Evolutionary conservation across 1,140 invertebrate genomes (phyloP).

Genomic region (Drosophila parvula): DNA sequence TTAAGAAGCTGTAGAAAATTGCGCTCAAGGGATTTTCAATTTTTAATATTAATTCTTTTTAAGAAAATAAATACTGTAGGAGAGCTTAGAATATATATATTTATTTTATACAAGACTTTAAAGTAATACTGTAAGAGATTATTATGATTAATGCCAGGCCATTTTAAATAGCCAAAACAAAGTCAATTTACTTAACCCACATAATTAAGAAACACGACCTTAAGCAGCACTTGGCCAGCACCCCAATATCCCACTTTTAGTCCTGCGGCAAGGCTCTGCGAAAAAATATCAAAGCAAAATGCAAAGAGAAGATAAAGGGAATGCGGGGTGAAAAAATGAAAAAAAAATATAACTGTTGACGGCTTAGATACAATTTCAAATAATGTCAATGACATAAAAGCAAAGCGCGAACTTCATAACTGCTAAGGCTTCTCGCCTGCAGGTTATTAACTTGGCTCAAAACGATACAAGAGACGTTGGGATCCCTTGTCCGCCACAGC

Average conservation of each 20-base stretch:
- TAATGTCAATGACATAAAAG: conserved; percentile 72
- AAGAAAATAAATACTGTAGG: not conserved
- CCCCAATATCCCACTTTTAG: conserved; percentile 7
- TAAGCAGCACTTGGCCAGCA: not conserved
- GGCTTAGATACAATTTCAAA: conserved; percentile 58
- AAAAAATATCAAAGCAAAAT: conserved; percentile 2
- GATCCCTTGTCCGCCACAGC: not conserved
- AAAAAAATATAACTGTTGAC: conserved; percentile 49
- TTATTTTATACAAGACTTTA: not conserved
- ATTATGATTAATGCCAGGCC: not conserved
- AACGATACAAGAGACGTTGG: conserved; percentile 68
- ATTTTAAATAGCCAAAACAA: not conserved
- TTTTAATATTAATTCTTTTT: not conserved
- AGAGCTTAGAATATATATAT: not conserved
- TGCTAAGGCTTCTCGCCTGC: conserved; percentile 68
- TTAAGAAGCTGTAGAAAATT: not conserved
- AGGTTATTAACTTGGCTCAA: conserved; percentile 78
- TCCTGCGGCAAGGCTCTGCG: conserved; percentile 5
- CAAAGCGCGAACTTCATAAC: conserved; percentile 73
- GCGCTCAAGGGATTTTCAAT: not conserved
- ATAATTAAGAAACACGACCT: not conserved
- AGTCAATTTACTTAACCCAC: not conserved
- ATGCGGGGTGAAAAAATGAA: not conserved
- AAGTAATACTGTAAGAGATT: not conserved
- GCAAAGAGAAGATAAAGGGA: not conserved